Conservation (phyloP, 2,797 vertebrate species). For the Xenops minutus region DNA sequence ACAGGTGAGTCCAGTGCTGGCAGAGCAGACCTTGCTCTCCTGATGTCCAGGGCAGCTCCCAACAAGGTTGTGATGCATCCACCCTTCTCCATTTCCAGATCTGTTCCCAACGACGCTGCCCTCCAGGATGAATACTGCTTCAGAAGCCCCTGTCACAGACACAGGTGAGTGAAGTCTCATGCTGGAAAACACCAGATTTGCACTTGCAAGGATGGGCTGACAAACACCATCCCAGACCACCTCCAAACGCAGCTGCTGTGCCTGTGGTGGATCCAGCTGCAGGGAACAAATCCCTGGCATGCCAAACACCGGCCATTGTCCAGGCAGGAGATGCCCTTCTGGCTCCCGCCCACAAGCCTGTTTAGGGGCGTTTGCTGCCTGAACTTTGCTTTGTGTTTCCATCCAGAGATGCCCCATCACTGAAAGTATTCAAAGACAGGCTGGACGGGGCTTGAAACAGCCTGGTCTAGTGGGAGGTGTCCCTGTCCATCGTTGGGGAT, state of each 20-base stretch:
- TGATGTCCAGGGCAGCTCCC: background rate
- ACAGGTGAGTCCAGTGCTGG: background rate
- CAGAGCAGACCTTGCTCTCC: background rate
- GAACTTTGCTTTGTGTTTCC: background rate
- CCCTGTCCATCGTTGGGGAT: background rate
- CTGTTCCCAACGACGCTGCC: fast-evolving
- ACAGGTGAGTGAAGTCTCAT: background rate
- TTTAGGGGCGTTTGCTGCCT: background rate
- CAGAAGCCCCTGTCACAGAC: background rate
- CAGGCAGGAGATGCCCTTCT: background rate
- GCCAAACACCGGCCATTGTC: background rate
- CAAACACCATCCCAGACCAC: background rate
- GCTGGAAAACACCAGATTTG: background rate
- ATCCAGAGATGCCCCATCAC: background rate
- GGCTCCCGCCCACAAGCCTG: background rate
- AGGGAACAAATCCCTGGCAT: background rate
- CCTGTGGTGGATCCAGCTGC: background rate
- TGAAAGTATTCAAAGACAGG: too few relatives aligned
- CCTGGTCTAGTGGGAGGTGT: background rate
- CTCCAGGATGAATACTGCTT: background rate
- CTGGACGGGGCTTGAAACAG: background rate
- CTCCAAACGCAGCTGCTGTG: background rate
- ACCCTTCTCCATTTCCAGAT: background rate
- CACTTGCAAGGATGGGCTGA: background rate
- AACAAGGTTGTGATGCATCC: background rate